Evolutionary conservation across 2,888 invertebrate species (phyloP), one percentile per base, ranked within the genome.

Genomic region (Clepsis dumicolana): DNA sequence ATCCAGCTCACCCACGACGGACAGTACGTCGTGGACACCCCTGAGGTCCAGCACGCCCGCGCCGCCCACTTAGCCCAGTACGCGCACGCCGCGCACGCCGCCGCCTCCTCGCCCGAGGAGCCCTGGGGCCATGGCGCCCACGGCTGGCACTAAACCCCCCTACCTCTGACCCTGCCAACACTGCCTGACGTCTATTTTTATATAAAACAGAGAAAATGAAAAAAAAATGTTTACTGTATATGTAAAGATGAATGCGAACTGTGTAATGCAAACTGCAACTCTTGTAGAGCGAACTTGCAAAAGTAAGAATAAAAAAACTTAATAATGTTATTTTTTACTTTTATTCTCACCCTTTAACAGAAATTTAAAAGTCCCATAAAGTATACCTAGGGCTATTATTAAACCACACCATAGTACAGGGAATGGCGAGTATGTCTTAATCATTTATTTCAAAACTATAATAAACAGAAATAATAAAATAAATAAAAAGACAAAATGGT

Each of bases 1-100:
- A 93, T 93, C 83, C 93, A 93, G 74, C 88, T 93, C 73, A 92
- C 92, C 75, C 93, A 93, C 82, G 93, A 93, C 80, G 93, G 93
- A 24, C 93, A 93, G 75, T 93, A 89, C 89, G 92, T 93, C 25
- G 90, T 92, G 0, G 93, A 93, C 85, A 93, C 93, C 66, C 93
- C 93, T 66, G 93, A 93, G 79, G 93, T 93, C 0, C 92, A 93
- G 60, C 93, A 93, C 84, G 93, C 93, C 16, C 86, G 93, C 67
- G 91, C 92, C 61, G 86, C 89, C 35, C 93, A 93, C 78, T 81
- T 91, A 3, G 78, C 86, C 68, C 93, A 93, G 72, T 92, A 86
- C 84, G 89, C 93, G 10, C 85, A 84, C 73, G 91, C 90, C 70
- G 92, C 93, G 1, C 91, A 91, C 79, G 92, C 90, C 70, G 93